phyloP scores from a whole-genome alignment of 2,797 vertebrate species.

The Huso huso region DNA sequence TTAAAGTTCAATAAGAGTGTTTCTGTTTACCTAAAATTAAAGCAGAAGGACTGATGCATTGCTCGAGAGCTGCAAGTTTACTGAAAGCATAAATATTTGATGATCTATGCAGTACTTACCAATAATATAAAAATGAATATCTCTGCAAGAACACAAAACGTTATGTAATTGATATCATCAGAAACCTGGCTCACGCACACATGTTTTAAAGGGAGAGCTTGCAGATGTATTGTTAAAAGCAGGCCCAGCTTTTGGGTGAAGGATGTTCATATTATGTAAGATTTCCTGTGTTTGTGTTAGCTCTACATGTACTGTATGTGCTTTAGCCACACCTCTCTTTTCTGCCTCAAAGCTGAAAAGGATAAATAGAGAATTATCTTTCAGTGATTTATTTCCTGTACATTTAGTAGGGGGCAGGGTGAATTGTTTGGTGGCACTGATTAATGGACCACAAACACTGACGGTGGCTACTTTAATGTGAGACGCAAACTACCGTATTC shows the following conservation, averaged over 20 bases:
- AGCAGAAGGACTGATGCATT: not conserved
- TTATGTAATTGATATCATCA: not conserved
- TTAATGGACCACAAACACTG: conserved; percentile 47
- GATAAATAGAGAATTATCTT: conserved; percentile 27
- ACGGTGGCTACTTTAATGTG: conserved; percentile 34
- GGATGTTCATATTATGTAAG: too few species aligned
- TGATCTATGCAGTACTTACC: not conserved
- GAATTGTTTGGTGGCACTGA: conserved; percentile 49
- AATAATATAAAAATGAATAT: not conserved
- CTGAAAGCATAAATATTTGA: conserved; percentile 2
- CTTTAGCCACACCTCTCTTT: not conserved
- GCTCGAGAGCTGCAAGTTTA: not conserved
- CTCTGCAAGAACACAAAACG: not conserved
- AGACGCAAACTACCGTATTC: conserved; percentile 17
- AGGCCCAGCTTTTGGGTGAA: too few species aligned
- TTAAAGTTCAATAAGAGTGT: not conserved
- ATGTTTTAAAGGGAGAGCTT: too few species aligned
- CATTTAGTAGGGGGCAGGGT: conserved; percentile 41
- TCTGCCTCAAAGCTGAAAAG: conserved; percentile 1
- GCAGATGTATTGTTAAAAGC: too few species aligned
- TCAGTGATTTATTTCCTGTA: conserved; percentile 47
- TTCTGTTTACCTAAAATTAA: not conserved
- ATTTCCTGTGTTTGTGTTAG: too few species aligned
- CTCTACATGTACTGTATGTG: too few species aligned
- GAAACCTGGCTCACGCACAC: not conserved